A percentile compares a stretch with the other conserved stretches of the same genome.
These are phyloP conservation scores for Microtus richardsoni DNA, from an alignment of 2,113 vertebrate species.

Conservation along the genomic window DNA sequence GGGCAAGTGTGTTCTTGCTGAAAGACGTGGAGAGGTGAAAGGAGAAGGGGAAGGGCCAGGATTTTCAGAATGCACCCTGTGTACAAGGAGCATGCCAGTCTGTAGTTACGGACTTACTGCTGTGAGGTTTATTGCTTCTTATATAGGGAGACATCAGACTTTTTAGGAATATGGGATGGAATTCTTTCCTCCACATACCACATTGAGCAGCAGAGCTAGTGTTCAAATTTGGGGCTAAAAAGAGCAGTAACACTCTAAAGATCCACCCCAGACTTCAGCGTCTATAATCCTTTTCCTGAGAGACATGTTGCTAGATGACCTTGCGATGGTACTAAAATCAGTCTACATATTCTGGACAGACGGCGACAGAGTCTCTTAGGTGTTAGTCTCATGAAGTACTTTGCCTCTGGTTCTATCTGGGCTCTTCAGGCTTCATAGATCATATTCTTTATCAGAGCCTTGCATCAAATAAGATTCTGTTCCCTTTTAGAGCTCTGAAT, in stretches of 20 bases:
- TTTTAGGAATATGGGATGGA: neutral
- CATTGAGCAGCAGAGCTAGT: neutral
- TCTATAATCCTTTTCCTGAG: neutral
- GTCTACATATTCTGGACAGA: neutral
- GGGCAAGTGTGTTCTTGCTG: neutral
- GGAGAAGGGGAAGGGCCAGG: neutral
- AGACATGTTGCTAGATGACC: neutral
- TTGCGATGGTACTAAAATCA: neutral
- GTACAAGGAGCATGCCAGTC: neutral
- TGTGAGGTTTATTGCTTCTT: neutral
- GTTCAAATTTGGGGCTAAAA: neutral
- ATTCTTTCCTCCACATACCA: neutral
- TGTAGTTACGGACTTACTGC: neutral
- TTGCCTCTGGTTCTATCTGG: neutral
- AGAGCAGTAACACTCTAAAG: neutral
- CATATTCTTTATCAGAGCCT: neutral
- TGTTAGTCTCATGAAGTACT: neutral
- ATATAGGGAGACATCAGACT: neutral
- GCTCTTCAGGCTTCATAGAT: neutral
- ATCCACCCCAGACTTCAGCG: neutral
- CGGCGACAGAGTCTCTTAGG: neutral
- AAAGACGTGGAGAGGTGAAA: neutral
- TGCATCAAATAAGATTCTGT: neutral
- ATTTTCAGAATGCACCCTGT: neutral
- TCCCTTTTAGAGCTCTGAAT: neutral